Conservation (phyloP, 1,140 invertebrate genomes). For the Cataglyphis hispanica region DNA sequence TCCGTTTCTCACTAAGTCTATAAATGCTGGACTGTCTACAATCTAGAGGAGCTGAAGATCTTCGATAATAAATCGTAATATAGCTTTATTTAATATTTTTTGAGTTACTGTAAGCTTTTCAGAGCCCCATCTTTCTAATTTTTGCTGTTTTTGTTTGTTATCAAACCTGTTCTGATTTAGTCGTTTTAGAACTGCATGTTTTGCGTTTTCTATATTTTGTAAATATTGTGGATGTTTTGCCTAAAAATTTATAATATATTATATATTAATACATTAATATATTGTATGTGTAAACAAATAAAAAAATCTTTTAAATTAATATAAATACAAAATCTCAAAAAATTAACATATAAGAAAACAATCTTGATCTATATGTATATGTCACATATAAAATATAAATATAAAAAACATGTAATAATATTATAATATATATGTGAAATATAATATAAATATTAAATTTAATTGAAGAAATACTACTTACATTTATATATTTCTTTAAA, state of each 20-base stretch:
- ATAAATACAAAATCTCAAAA: too few species aligned
- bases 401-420: too few species aligned
- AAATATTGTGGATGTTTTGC: constrained; percentile 11
- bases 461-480: not conserved
- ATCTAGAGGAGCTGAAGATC: not conserved
- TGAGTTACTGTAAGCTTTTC: not conserved
- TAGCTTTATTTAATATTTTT: not conserved
- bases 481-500: constrained; percentile 16
- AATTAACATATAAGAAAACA: too few species aligned
- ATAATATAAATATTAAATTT: too few species aligned
- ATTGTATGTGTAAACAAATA: too few species aligned
- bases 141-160: not conserved
- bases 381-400: too few species aligned
- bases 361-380: too few species aligned
- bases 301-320: too few species aligned
- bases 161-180: not conserved
- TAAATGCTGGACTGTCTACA: not conserved
- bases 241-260: constrained; percentile 8
- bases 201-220: not conserved
- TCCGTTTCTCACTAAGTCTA: not conserved
- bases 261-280: too few species aligned
- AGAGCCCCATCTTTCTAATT: not conserved
- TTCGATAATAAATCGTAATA: constrained; percentile 20
- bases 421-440: too few species aligned
- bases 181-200: not conserved